These are phyloP conservation scores for Actenoides lindsayi DNA, from an alignment of 2,113 vertebrate species.

Conservation along the genomic window DNA sequence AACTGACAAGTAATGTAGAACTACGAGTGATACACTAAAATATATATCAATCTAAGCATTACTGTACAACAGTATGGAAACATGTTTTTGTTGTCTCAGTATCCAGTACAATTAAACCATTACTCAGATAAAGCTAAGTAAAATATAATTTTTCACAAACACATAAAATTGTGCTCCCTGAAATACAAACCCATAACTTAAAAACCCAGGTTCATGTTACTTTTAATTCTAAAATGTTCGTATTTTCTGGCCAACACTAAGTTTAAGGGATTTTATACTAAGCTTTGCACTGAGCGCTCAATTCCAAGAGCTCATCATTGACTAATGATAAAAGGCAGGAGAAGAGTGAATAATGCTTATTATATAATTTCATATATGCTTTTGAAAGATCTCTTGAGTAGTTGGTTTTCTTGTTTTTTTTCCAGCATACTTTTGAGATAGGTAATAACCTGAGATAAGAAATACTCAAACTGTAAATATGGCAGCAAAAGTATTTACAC, in stretches of 20 bases:
- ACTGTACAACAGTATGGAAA: neutral
- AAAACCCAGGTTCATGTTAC: neutral
- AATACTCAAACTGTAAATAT: neutral
- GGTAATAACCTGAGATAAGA: neutral
- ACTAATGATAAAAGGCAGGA: neutral
- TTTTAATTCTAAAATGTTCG: neutral
- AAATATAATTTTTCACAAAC: neutral
- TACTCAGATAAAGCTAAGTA: neutral
- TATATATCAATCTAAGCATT: neutral
- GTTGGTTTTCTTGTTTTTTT: neutral
- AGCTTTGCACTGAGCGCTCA: neutral
- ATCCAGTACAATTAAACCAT: neutral
- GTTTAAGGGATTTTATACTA: neutral
- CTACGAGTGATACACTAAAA: neutral
- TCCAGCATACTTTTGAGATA: neutral
- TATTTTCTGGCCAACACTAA: neutral
- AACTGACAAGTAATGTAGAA: neutral
- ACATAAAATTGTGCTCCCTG: neutral
- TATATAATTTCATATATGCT: neutral
- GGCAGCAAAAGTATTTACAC: neutral
- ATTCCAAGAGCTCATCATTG: neutral
- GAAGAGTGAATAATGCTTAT: neutral
- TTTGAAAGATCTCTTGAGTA: neutral
- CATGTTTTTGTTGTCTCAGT: neutral
- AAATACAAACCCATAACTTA: neutral